These are phyloP conservation scores for Macrotrachela quadricornifera DNA, from an alignment of 1,140 invertebrate species.

Conservation along the genomic window DNA sequence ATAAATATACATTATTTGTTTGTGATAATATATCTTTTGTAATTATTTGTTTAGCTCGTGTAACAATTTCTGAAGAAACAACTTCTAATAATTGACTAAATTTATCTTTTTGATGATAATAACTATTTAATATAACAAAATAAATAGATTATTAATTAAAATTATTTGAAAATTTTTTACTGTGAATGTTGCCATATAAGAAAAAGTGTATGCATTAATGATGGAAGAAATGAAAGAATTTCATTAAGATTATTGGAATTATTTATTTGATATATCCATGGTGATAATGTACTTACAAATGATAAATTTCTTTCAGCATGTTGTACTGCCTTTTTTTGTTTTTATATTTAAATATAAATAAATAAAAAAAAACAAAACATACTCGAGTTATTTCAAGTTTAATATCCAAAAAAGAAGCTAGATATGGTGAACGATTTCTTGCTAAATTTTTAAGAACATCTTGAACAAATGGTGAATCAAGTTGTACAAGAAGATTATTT, in stretches of 20 bases:
- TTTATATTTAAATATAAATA: too few species aligned
- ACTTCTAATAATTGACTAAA: slow-evolving; percentile 23
- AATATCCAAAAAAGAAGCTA: slow-evolving; percentile 22
- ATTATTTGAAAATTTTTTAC: slow-evolving; percentile 11
- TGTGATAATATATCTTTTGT: slow-evolving; percentile 25
- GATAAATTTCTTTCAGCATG: slow-evolving; percentile 22
- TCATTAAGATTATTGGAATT: slow-evolving; percentile 15
- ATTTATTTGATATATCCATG: slow-evolving; percentile 21
- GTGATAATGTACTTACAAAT: slow-evolving; percentile 21
- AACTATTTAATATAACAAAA: too few species aligned
- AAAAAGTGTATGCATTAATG: slow-evolving; percentile 23
- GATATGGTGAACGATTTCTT: slow-evolving; percentile 24
- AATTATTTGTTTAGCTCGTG: slow-evolving; percentile 24
- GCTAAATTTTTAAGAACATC: slow-evolving; percentile 27
- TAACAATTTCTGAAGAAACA: slow-evolving; percentile 28
- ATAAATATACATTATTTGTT: slow-evolving; percentile 18
- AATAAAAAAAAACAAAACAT: background rate
- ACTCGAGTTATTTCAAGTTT: slow-evolving; percentile 24
- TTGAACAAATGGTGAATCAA: slow-evolving; percentile 22
- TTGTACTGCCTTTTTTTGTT: slow-evolving; percentile 20
- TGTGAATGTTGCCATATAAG: slow-evolving; percentile 26
- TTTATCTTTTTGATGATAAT: slow-evolving; percentile 27
- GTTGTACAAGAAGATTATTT: slow-evolving; percentile 22
- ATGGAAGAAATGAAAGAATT: slow-evolving; percentile 21
- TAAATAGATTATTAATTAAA: background rate